Conservation (phyloP, 2,797 vertebrate species). For the Acanthornis magna region DNA sequence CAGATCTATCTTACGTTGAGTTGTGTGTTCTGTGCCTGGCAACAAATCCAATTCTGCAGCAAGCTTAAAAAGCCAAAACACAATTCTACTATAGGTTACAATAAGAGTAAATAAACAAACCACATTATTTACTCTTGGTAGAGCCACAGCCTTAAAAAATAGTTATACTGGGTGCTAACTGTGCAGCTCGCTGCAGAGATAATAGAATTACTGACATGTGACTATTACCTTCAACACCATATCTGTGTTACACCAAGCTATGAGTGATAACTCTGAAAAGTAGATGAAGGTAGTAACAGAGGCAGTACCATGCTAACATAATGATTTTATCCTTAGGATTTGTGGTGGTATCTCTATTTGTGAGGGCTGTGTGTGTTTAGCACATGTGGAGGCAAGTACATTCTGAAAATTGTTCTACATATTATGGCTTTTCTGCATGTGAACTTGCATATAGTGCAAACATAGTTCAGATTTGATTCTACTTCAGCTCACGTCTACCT, state of each 20-base stretch:
- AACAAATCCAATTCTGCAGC: background rate
- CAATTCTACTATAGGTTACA: background rate
- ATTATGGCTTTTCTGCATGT: background rate
- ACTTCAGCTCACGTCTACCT: background rate
- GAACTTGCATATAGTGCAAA: background rate
- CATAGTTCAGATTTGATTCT: background rate
- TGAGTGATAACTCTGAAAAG: background rate
- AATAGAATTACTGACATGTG: background rate
- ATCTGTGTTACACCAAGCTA: background rate
- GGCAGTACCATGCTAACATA: background rate
- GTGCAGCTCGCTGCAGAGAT: background rate
- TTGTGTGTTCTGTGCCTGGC: background rate
- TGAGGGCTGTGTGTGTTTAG: background rate
- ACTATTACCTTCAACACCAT: background rate
- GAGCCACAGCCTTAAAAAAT: background rate
- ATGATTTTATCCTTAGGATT: background rate
- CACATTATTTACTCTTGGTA: background rate
- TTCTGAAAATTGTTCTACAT: background rate
- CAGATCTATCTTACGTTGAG: background rate
- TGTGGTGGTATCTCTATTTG: background rate
- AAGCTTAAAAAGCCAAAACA: background rate
- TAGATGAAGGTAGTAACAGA: background rate
- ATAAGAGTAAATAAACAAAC: background rate
- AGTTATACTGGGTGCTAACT: background rate
- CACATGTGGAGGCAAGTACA: rapidly evolving